Percentiles rank a stretch among this genome's conserved stretches.
Evolutionary conservation across 2,113 vertebrate species (phyloP).

Genomic region (Ariopsis seemanni): DNA sequence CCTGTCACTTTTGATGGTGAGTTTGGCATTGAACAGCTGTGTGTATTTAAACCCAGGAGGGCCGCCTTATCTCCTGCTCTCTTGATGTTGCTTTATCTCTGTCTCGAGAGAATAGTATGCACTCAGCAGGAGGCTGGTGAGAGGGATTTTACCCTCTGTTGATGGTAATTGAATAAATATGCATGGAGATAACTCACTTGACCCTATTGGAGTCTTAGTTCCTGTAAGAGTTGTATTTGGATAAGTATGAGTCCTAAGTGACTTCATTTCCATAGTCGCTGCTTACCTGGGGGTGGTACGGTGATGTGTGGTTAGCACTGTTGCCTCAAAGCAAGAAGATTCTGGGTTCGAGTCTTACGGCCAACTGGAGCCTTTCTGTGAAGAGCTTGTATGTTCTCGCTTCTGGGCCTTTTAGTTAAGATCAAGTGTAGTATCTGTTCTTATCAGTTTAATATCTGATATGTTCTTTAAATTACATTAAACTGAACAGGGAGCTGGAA

Average conservation of each 20-base stretch:
- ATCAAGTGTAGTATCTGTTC: too few relatives aligned
- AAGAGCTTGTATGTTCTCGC: too few relatives aligned
- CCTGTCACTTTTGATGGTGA: constrained; percentile 27
- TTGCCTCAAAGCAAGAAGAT: too few relatives aligned
- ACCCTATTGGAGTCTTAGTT: neutral
- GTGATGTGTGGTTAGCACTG: too few relatives aligned
- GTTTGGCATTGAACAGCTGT: constrained; percentile 5
- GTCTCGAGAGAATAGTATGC: constrained; percentile 14
- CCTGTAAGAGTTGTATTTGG: neutral
- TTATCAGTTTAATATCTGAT: too few relatives aligned
- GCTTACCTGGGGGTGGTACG: too few relatives aligned
- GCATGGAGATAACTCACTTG: constrained; percentile 14
- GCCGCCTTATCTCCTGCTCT: constrained; percentile 32
- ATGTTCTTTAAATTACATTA: too few relatives aligned
- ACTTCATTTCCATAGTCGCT: neutral
- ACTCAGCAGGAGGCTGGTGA: constrained; percentile 14
- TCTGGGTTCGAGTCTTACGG: too few relatives aligned
- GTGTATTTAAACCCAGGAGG: constrained; percentile 28
- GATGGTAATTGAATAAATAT: constrained; percentile 33
- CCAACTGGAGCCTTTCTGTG: too few relatives aligned
- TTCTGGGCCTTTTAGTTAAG: too few relatives aligned
- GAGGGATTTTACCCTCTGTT: constrained; percentile 10
- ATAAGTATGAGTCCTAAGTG: neutral
- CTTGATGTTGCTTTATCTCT: constrained; percentile 27
- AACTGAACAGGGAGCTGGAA: too few relatives aligned